Percentiles rank a stretch among this genome's conserved stretches.
These are phyloP conservation scores for Vulpes ferrilata DNA, from an alignment of 2,113 vertebrate genomes.

Conservation along the genomic window DNA sequence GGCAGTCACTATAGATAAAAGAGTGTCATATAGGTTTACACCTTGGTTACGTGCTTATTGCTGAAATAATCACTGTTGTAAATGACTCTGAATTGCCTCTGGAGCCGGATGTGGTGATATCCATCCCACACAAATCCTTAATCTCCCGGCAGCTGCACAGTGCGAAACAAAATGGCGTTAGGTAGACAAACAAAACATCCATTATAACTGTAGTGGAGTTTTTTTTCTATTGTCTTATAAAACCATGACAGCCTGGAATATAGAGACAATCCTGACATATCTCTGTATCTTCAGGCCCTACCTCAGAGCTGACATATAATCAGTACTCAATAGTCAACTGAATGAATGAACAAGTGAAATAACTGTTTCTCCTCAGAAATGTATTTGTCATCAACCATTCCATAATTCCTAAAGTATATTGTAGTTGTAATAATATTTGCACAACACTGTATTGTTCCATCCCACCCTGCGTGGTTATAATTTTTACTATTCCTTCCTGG, in stretches of 20 bases:
- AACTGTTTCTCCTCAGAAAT: constrained; percentile 56
- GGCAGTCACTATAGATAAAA: background rate
- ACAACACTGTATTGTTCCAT: constrained; percentile 18
- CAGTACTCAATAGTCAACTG: background rate
- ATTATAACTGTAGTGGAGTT: background rate
- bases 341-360: constrained; percentile 43
- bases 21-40: background rate
- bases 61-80: background rate
- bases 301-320: background rate
- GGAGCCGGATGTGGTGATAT: background rate
- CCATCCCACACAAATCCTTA: background rate
- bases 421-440: constrained; percentile 19
- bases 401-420: background rate
- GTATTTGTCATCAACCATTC: background rate
- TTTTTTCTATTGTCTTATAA: background rate
- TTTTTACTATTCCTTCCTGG: constrained; percentile 58
- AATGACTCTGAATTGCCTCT: constrained; percentile 24
- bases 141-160: background rate
- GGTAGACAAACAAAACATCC: background rate
- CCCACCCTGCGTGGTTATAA: background rate
- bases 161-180: background rate
- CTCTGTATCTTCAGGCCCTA: background rate
- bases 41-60: background rate
- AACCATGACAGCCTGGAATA: background rate
- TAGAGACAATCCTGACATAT: background rate